Evolutionary conservation across 2,888 invertebrate genomes (phyloP).

Genomic region (Cheilosia vernalis): DNA sequence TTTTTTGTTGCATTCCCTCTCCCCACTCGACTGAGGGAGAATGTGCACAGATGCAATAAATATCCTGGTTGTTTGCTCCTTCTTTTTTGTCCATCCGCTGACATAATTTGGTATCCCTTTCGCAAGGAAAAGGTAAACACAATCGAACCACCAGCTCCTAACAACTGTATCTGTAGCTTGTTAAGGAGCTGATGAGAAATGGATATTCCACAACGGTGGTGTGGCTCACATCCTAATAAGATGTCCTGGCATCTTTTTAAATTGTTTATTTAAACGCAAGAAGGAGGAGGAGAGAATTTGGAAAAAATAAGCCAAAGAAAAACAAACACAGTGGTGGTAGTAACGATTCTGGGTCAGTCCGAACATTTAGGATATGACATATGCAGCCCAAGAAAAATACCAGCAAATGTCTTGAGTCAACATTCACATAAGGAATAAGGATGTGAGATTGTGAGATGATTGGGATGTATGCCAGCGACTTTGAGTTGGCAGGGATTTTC

Average conservation of each 20-base stretch:
- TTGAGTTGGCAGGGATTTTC: slow-evolving; percentile 45
- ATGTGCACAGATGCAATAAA: slow-evolving; percentile 66
- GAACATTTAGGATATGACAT: slow-evolving; percentile 47
- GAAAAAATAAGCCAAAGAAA: not conserved
- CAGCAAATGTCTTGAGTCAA: slow-evolving; percentile 37
- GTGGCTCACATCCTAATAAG: slow-evolving; percentile 66
- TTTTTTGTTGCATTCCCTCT: slow-evolving; percentile 10
- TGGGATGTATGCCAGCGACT: slow-evolving; percentile 60
- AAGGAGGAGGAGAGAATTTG: not conserved
- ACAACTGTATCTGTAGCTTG: slow-evolving; percentile 63
- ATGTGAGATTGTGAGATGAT: slow-evolving; percentile 2
- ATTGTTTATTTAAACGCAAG: slow-evolving; percentile 58
- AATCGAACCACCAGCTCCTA: slow-evolving; percentile 54
- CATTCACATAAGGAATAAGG: slow-evolving; percentile 13
- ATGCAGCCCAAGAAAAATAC: slow-evolving; percentile 45
- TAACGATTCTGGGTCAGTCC: slow-evolving; percentile 55
- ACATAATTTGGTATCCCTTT: slow-evolving; percentile 51
- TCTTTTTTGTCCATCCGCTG: slow-evolving; percentile 30
- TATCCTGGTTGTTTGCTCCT: slow-evolving; percentile 63
- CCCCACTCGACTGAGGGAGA: slow-evolving; percentile 6
- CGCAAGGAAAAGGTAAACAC: slow-evolving; percentile 63
- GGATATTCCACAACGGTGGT: slow-evolving; percentile 51
- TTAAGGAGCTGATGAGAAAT: slow-evolving; percentile 64
- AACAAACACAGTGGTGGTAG: slow-evolving; percentile 15
- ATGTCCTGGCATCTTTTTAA: slow-evolving; percentile 52